phyloP scores from a whole-genome alignment of 2,797 vertebrate genomes.

The Sciurus vulgaris region DNA sequence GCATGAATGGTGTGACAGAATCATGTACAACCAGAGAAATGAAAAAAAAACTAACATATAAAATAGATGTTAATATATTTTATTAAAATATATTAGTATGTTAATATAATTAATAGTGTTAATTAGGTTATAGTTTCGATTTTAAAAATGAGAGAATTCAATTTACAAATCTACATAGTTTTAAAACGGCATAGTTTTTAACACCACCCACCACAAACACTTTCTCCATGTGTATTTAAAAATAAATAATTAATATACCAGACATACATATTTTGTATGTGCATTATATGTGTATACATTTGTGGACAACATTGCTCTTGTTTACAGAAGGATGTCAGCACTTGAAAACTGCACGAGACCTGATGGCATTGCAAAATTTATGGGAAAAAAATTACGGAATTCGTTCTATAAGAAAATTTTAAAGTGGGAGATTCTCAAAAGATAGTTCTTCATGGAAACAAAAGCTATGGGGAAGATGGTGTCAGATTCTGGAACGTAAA shows the following conservation, averaged over 20 bases:
- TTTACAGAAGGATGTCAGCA: conserved; percentile 75
- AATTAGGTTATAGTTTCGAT: conserved; percentile 80
- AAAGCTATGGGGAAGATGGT: background rate
- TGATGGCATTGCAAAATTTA: conserved; percentile 64
- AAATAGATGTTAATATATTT: too few relatives aligned
- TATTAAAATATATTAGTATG: too few relatives aligned
- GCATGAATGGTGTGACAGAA: too few relatives aligned
- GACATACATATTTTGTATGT: conserved; percentile 75
- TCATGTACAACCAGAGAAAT: too few relatives aligned
- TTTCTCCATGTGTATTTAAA: conserved; percentile 86
- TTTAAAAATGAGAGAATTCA: conserved; percentile 84
- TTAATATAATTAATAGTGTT: conserved; percentile 74
- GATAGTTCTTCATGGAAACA: conserved; percentile 79
- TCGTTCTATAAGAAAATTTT: conserved; percentile 75
- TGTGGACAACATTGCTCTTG: conserved; percentile 81
- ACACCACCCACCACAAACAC: conserved; percentile 86
- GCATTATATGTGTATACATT: conserved; percentile 58
- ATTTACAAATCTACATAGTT: conserved; percentile 85
- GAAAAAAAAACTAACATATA: too few relatives aligned
- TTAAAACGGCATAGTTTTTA: conserved; percentile 61
- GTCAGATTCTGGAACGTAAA: conserved; percentile 7
- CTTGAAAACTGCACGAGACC: conserved; percentile 81
- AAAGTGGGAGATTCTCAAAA: conserved; percentile 82
- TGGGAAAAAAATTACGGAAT: conserved; percentile 75
- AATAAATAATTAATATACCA: conserved; percentile 86